These are phyloP conservation scores for Crocodylus rhombifer DNA, from an alignment of 2,797 vertebrate genomes.

Conservation along the genomic window DNA sequence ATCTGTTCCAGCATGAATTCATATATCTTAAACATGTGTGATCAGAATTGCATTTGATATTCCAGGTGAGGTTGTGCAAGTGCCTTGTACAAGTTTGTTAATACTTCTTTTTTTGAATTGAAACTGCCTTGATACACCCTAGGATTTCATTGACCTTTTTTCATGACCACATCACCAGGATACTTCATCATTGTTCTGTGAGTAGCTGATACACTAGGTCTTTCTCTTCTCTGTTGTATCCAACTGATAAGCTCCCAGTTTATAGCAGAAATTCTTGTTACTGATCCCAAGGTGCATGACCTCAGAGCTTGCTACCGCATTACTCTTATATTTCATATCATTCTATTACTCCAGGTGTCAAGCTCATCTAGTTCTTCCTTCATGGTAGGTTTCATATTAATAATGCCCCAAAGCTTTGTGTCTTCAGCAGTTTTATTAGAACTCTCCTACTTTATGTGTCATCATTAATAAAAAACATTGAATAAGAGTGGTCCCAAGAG, in stretches of 20 bases:
- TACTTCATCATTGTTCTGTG: neutral
- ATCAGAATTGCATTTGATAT: neutral
- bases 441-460: neutral
- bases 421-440: neutral
- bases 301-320: no score
- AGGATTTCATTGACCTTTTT: neutral
- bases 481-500: neutral
- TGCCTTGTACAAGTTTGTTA: neutral
- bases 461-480: neutral
- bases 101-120: neutral
- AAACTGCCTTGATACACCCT: neutral
- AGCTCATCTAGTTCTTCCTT: neutral
- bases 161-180: neutral
- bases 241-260: no score
- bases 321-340: no score
- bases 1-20: neutral
- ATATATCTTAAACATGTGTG: neutral
- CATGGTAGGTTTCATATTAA: neutral
- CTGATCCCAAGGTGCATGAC: no score
- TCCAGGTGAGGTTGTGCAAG: neutral
- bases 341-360: neutral
- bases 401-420: neutral
- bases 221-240: no score
- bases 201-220: neutral
- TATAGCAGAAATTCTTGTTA: no score